Evolutionary conservation across 1,140 invertebrate species (phyloP).

Genomic region (Kradibia gibbosae): DNA sequence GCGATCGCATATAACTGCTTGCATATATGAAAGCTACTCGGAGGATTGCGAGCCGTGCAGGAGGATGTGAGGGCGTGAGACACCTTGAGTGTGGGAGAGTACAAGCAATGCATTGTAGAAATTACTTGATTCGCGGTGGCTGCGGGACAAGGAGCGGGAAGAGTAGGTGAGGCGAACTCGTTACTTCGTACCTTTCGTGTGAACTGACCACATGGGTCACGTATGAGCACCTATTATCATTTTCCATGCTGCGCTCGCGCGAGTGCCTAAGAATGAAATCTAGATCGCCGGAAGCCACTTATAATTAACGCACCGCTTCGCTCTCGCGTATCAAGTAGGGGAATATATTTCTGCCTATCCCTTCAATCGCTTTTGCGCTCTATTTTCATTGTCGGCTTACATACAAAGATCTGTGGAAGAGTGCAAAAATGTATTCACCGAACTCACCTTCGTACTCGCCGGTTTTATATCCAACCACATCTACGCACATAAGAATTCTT

Average conservation of each 20-base stretch:
- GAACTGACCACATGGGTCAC: conserved; percentile 74
- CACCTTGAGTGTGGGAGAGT: conserved; percentile 72
- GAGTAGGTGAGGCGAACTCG: conserved; percentile 45
- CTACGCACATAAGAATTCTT: too few species aligned
- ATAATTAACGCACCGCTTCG: conserved; percentile 70
- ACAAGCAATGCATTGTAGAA: conserved; percentile 70
- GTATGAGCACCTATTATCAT: conserved; percentile 72
- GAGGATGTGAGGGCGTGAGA: conserved; percentile 74
- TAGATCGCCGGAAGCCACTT: conserved; percentile 73
- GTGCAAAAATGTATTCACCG: too few species aligned
- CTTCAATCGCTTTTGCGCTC: too few species aligned
- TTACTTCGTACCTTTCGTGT: conserved; percentile 69
- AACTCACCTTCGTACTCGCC: too few species aligned
- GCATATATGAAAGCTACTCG: neutral
- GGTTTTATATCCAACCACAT: too few species aligned
- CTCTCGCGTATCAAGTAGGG: conserved; percentile 56
- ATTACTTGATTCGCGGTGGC: conserved; percentile 32
- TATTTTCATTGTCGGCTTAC: neutral
- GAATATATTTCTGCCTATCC: conserved; percentile 24
- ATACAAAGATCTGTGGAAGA: neutral
- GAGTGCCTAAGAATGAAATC: conserved; percentile 71
- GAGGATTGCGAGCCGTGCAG: conserved; percentile 53
- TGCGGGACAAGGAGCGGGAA: neutral
- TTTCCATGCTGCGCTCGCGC: conserved; percentile 65
- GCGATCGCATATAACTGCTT: neutral